phyloP scores from a whole-genome alignment of 2,797 vertebrate genomes.

The Eremophila alpestris region DNA sequence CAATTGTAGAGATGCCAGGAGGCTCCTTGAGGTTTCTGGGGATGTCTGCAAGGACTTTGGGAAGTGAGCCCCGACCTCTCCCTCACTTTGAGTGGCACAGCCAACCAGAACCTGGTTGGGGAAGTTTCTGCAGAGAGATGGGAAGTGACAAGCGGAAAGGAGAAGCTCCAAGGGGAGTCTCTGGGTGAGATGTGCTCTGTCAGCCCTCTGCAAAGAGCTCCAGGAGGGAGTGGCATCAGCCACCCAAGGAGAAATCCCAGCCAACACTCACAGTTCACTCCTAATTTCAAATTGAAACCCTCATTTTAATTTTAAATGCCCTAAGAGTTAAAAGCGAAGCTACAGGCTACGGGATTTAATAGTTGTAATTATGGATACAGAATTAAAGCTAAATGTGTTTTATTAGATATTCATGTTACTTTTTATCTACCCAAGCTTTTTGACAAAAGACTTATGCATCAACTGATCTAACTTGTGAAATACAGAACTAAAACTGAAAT shows the following conservation, averaged over 20 bases:
- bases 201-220: background rate
- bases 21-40: background rate
- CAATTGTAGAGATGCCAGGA: background rate
- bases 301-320: background rate
- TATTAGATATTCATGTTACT: background rate
- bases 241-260: background rate
- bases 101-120: background rate
- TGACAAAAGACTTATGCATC: background rate
- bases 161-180: background rate
- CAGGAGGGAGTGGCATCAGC: background rate
- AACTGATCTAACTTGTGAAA: background rate
- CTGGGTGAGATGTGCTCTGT: background rate
- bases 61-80: background rate
- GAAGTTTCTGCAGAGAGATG: background rate
- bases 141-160: background rate
- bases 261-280: background rate
- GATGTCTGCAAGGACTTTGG: background rate
- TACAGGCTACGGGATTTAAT: background rate
- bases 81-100: background rate
- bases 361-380: background rate
- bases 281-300: background rate
- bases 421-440: background rate
- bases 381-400: background rate
- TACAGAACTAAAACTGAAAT: background rate
- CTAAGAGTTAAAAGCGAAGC: background rate